Evolutionary conservation across 2,888 invertebrate species (phyloP), one percentile per base, ranked within the genome.

Genomic region (Pelosia muscerda): DNA sequence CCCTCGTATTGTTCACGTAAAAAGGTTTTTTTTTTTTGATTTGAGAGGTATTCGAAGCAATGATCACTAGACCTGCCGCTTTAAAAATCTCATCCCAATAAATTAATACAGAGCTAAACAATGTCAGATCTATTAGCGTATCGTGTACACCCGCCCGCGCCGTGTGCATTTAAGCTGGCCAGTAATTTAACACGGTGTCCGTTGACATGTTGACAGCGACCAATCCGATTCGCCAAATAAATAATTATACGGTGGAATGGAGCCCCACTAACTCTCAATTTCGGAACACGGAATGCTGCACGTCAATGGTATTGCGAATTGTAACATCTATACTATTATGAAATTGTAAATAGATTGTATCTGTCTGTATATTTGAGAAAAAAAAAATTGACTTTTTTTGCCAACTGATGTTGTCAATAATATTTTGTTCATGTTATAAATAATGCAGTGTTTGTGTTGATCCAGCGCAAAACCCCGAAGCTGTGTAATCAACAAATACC

Each of bases 221-320:
- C 79, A 79, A 81, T 81, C 70, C 64, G 77, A 82, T 79, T 77
- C 73, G 71, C 67, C 69, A 70, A 80, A 82, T 83, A 82, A 84
- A 83, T 85, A 84, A 85, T 85, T 76, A 78, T 78, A 80, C 76
- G 65, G 55, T 73, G 60, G 71, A 72, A 73, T 73, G 68, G 73
- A 76, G 72, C 67, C 65, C 69, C 68, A 70, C 70, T 65, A 69
- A 65, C 72, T 74, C 72, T 72, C 75, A 74, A 77, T 79, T 76
- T 60, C 71, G 71, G 68, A 72, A 73, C 70, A 70, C 66, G 63
- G 69, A 69, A 63, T 65, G 68, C 64, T 68, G 59, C 65, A 69
- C 71, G 76, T 79, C 79, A 79, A 74, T 81, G 74, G 78, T 58
- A 26, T 63, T 38, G 71, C 67, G 53, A 64, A 79, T 72, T 81